Base-by-base conservation (phyloP, 2,113 vertebrate species). In the Cavia aperea region DNA sequence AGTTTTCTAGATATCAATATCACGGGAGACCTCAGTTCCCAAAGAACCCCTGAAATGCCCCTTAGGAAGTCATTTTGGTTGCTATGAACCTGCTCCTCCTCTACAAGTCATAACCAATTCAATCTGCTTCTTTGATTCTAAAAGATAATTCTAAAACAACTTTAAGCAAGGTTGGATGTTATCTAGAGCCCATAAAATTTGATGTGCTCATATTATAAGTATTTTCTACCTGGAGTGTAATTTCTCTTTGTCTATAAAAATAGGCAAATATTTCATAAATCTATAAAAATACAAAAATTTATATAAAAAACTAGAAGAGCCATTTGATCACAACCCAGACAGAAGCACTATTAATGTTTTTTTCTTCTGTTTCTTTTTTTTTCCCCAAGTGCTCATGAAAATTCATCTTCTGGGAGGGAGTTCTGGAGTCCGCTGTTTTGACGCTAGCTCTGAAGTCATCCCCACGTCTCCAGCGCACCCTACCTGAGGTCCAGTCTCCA, bases 401-500 rank as follows among this genome's bases (percentile, higher is more conserved):
- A 46, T 66, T 82, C 46, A 16, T 15, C 85, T 65, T 68, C 49
- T 51, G 15, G 6, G 49, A 79, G 26, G 46, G 79, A 26, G n/a
- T 14, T 26, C 51, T 10, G 19, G 9, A 90, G 39, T 58, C 13
- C 33, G 11, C n/a, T 75, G n/a, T 39, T 78, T 62, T 56, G 58
- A 79, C 21, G 56, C 11, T 3, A 66, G 65, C 60, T 51, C 43
- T 51, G 15, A 36, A 79, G 12, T 21, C 31, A 4, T 11, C 31
- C 54, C n/a, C 49, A 7, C 11, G 11, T 26, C 91, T 66, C 66
- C 26, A 75, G 33, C 7, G 56, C n/a, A 21, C 16, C 7, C 96
- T 97, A 99, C 99, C 99, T 98, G 99, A 98, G 2, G 99, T 99
- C 99, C 99, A 99, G 97, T 99, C 99, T 75, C 99, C 99, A 0